Base-by-base conservation (phyloP, 2,888 invertebrate species). In the Eledone cirrhosa region DNA sequence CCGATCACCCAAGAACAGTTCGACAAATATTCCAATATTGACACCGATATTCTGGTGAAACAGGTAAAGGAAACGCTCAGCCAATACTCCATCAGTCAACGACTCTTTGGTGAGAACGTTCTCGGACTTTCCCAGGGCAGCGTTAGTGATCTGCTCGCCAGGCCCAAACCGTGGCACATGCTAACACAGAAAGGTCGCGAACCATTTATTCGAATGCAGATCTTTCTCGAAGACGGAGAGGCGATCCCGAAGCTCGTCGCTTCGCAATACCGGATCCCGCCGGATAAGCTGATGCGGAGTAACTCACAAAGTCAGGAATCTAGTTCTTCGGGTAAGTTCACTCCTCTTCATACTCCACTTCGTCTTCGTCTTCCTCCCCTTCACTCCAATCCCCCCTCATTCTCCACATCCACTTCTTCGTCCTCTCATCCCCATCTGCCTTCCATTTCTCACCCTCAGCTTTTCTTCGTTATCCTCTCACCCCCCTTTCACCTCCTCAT, bases 151-250 rank as follows among this genome's bases (percentile, higher is more conserved):
- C 93, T 99, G 67, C 92, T 99, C 82, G 99, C 99, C 33, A 92
- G 99, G 78, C 99, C 99, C 53, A 99, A 99, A 90, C 97, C 98
- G 0, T 99, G 99, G 99, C 97, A 97, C 90, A 98, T 98, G 97
- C 93, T 99, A 77, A 99, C 99, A 22, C 98, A 98, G 90, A 98
- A 98, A 90, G 99, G 99, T 0, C 93, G 98, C 41, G 99, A 99
- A 83, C 91, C 91, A 13, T 91, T 91, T 84, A 90, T 91, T 65
- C 86, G 91, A 76, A 91, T 91, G 91, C 98, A 99, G 90, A 91
- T 98, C 80, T 99, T 98, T 97, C 93, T 98, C 27, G 96, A 97
- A 86, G 98, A 99, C 89, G 94, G 97, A 4, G 96, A 97, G 90
- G 98, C 98, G 89, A 94, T 98, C 78, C 97, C 98, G 88, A 94